phyloP scores from a whole-genome alignment of 2,888 invertebrate genomes.

The Teleiodes luculella region DNA sequence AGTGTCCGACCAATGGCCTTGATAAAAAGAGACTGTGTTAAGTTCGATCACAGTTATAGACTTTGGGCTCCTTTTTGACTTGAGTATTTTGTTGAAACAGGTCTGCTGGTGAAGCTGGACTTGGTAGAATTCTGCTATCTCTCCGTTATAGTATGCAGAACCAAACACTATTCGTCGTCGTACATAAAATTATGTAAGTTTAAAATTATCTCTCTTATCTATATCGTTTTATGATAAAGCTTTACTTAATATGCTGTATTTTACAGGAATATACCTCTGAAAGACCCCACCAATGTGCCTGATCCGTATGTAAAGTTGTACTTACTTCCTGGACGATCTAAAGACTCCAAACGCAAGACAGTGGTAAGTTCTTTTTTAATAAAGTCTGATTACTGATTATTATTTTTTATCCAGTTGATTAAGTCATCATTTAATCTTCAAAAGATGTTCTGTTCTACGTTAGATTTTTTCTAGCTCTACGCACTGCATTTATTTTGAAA shows the following conservation, averaged over 20 bases:
- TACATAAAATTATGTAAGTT: conserved; percentile 94
- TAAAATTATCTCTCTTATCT: not conserved
- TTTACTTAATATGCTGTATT: not conserved
- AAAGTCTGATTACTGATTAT: too few species aligned
- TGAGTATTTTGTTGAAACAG: conserved; percentile 43
- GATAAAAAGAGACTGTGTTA: too few species aligned
- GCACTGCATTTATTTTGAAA: too few species aligned
- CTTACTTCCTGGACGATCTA: conserved; percentile 89
- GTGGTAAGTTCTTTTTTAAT: conserved; percentile 80
- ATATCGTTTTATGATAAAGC: not conserved
- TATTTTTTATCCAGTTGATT: too few species aligned
- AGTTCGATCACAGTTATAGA: too few species aligned
- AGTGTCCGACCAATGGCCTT: too few species aligned
- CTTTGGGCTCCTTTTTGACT: too few species aligned
- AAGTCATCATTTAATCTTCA: too few species aligned
- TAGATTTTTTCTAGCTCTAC: too few species aligned
- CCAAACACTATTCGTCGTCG: conserved; percentile 88
- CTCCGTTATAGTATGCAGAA: conserved; percentile 90
- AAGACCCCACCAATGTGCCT: conserved; percentile 89
- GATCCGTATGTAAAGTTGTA: conserved; percentile 95
- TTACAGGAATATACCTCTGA: conserved; percentile 85
- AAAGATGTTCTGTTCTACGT: too few species aligned
- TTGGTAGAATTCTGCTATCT: conserved; percentile 91
- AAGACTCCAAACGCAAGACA: conserved; percentile 93
- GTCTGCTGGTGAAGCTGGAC: conserved; percentile 84